phyloP scores from a whole-genome alignment of 2,797 vertebrate species.

The Urosaurus nigricauda region DNA sequence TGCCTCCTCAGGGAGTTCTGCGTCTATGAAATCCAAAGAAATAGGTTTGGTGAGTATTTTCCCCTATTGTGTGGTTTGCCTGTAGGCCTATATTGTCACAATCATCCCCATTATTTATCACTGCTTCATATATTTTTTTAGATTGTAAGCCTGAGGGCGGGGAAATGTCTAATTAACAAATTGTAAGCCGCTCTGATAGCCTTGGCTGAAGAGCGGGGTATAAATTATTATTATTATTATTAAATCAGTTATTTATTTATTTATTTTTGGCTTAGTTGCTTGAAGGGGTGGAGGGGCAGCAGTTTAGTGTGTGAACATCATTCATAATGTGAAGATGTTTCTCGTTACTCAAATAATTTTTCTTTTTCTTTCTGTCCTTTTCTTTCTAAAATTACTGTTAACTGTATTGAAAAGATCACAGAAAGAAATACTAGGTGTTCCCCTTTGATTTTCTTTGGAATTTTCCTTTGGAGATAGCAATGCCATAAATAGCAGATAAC shows the following conservation, averaged over 20 bases:
- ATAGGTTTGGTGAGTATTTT: slow-evolving; percentile 85
- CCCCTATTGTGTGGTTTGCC: background rate
- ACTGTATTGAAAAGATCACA: background rate
- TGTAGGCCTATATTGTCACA: background rate
- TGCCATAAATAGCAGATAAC: background rate
- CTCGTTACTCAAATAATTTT: background rate
- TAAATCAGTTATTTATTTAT: no score
- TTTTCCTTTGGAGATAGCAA: background rate
- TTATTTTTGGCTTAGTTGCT: background rate
- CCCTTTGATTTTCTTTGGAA: background rate
- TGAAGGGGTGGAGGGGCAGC: background rate
- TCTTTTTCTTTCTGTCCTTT: no score
- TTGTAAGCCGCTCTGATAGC: no score
- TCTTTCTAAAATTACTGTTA: background rate
- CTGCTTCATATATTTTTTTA: background rate
- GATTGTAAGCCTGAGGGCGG: no score
- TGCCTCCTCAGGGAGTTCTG: slow-evolving; percentile 87
- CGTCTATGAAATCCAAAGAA: slow-evolving; percentile 97
- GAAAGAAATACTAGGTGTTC: background rate
- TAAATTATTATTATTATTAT: no score
- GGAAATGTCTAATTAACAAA: no score
- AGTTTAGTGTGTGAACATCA: background rate
- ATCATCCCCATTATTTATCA: background rate
- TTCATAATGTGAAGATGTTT: background rate
- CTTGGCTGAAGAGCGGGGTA: no score